These are phyloP conservation scores for Mamestra configurata DNA, from an alignment of 1,140 invertebrate genomes.

Conservation along the genomic window DNA sequence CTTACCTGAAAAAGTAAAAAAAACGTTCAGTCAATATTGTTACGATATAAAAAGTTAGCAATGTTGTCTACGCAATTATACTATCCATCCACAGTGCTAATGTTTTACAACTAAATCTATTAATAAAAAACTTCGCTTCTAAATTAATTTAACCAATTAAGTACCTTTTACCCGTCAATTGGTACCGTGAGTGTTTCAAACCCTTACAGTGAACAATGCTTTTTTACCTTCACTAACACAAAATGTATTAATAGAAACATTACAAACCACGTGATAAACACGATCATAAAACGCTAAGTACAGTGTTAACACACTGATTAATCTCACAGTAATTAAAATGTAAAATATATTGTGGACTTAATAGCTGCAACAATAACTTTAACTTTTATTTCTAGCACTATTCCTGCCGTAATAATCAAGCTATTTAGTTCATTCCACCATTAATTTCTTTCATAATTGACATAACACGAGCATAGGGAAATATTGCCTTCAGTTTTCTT, in stretches of 20 bases:
- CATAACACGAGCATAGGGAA: neutral
- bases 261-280: neutral
- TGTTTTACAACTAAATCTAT: no score
- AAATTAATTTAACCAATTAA: no score
- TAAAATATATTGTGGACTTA: neutral
- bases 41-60: no score
- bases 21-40: no score
- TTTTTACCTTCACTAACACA: no score
- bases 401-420: neutral
- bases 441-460: constrained; percentile 20
- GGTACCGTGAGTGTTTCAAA: no score
- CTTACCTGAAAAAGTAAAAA: constrained; percentile 15
- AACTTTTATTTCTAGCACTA: neutral
- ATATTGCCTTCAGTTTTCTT: constrained; percentile 1
- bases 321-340: neutral
- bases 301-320: neutral
- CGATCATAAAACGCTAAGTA: neutral
- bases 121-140: no score
- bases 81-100: no score
- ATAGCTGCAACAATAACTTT: neutral
- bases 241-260: no score
- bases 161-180: no score
- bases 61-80: no score
- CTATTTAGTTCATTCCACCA: neutral
- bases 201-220: no score